Evolutionary conservation across 2,797 vertebrate genomes (phyloP).

Genomic region (Hippopotamyrus pictus): DNA sequence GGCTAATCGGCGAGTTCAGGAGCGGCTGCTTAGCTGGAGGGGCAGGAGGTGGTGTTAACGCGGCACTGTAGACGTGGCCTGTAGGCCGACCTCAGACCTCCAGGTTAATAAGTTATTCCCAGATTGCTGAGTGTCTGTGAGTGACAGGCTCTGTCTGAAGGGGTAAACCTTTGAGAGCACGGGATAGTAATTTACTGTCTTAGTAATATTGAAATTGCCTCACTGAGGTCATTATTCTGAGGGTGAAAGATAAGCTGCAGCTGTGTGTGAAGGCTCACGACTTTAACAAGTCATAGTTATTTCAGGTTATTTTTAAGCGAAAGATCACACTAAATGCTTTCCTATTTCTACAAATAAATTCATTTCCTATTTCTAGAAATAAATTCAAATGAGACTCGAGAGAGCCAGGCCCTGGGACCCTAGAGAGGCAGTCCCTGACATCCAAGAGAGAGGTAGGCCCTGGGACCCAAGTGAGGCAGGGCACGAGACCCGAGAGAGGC

Average conservation of each 20-base stretch:
- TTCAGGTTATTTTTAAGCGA: neutral
- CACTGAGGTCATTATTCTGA: neutral
- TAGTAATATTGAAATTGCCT: neutral
- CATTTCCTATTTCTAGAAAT: neutral
- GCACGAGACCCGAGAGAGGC: neutral
- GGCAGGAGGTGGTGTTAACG: neutral
- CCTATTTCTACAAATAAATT: neutral
- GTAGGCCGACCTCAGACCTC: neutral
- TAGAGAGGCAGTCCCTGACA: neutral
- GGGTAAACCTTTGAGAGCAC: neutral
- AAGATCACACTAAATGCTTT: neutral
- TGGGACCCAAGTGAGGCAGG: no score
- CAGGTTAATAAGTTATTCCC: neutral
- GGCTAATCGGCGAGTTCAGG: neutral
- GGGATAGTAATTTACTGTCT: neutral
- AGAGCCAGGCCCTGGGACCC: neutral
- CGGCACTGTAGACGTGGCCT: neutral
- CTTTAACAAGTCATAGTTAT: neutral
- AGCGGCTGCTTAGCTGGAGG: neutral
- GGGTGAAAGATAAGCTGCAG: neutral
- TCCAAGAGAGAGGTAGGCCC: neutral
- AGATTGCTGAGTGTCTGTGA: neutral
- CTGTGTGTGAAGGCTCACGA: neutral
- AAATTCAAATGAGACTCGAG: neutral
- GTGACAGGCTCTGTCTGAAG: neutral